These are phyloP conservation scores for Alosa sapidissima DNA, from an alignment of 2,797 vertebrate species.

Conservation along the genomic window DNA sequence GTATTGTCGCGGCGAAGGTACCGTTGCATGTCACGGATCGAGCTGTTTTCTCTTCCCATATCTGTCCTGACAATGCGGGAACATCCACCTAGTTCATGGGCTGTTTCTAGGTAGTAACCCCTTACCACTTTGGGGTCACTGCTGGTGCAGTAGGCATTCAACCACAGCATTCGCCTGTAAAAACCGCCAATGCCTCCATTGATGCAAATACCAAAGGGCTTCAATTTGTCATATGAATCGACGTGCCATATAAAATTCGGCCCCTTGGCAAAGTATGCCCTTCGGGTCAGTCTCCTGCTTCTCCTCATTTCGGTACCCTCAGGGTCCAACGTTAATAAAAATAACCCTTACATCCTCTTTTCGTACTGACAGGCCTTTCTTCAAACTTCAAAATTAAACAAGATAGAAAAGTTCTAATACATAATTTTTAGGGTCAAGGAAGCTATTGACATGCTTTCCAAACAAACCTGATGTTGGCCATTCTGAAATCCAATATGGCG, in stretches of 20 bases:
- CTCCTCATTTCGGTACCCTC: neutral
- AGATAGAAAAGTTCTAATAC: no score
- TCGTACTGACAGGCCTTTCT: neutral
- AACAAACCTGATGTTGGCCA: no score
- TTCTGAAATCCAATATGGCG: no score
- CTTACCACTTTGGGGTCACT: neutral
- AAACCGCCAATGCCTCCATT: neutral
- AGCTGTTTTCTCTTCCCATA: constrained; percentile 29
- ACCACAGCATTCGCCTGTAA: neutral
- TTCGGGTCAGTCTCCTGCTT: neutral
- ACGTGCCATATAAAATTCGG: neutral
- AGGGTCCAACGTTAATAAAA: neutral
- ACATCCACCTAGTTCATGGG: neutral
- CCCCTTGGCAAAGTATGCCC: neutral
- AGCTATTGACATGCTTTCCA: no score
- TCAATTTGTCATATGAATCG: neutral
- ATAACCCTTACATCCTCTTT: neutral
- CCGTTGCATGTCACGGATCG: constrained; percentile 21
- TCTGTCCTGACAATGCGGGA: constrained; percentile 20
- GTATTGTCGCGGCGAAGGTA: constrained; percentile 23
- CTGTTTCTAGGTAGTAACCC: neutral
- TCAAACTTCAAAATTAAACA: no score
- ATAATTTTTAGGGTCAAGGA: no score
- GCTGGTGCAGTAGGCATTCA: neutral
- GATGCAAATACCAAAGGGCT: neutral